These are phyloP conservation scores for Zosterops pallidus DNA, from an alignment of 2,113 vertebrate genomes.

Conservation along the genomic window DNA sequence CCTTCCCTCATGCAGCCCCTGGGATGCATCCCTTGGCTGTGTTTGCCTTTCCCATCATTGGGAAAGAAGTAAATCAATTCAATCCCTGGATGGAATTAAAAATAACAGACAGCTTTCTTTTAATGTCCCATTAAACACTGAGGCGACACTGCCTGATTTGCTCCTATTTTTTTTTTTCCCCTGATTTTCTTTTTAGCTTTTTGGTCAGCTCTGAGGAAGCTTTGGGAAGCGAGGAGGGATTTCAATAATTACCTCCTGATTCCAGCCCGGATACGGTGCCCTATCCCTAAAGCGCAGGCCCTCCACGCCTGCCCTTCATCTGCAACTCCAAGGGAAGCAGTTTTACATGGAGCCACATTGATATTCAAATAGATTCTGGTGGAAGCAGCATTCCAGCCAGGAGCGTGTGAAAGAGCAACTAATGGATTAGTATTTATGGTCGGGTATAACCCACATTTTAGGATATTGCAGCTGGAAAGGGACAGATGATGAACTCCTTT, in stretches of 20 bases:
- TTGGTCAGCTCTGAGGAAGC: neutral
- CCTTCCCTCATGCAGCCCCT: neutral
- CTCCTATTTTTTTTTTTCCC: neutral
- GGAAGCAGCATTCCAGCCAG: conserved; percentile 50
- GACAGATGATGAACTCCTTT: conserved; percentile 6
- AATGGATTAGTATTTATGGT: conserved; percentile 73
- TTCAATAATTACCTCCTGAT: conserved; percentile 31
- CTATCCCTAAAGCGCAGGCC: conserved; percentile 29
- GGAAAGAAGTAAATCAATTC: neutral
- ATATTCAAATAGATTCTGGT: conserved; percentile 75
- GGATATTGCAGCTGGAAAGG: conserved; percentile 52
- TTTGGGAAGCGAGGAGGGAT: neutral
- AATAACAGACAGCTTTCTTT: neutral
- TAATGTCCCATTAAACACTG: neutral
- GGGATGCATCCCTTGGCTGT: neutral
- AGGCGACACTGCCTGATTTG: neutral
- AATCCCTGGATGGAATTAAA: neutral
- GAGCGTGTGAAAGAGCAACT: conserved; percentile 67
- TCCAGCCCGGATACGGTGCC: neutral
- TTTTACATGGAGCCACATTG: conserved; percentile 68
- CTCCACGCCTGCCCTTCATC: conserved; percentile 59
- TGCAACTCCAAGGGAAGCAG: conserved; percentile 56
- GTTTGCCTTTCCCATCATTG: neutral
- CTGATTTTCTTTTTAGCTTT: neutral
- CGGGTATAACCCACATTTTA: conserved; percentile 42